Percentiles rank a stretch among this genome's conserved stretches.
Evolutionary conservation across 2,113 vertebrate genomes (phyloP).

Genomic region (Cariama cristata): DNA sequence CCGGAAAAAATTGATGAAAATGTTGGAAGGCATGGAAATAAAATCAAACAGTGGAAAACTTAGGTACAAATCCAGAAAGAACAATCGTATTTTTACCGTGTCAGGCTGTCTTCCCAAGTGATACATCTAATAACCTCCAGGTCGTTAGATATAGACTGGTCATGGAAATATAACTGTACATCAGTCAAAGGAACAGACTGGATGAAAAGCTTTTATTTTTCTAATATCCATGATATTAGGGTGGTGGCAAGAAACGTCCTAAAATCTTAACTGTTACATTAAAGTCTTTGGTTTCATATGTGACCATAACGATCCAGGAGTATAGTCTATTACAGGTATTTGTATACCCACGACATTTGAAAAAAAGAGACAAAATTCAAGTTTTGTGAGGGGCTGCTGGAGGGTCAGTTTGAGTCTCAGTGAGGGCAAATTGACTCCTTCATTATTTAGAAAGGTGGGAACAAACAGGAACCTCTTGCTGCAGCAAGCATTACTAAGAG

Average conservation of each 20-base stretch:
- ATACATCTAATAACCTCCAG: not conserved
- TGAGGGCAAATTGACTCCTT: not conserved
- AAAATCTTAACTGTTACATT: not conserved
- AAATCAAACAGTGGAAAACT: not conserved
- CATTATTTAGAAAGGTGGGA: not conserved
- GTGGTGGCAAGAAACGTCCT: not conserved
- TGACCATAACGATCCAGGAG: not conserved
- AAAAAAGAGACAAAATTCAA: not conserved
- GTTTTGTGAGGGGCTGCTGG: not conserved
- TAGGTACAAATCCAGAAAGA: not conserved
- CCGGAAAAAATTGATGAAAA: not conserved
- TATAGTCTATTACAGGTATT: not conserved
- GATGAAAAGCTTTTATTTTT: not conserved
- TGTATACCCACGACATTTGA: not conserved
- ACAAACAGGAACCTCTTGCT: not conserved
- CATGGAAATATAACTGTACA: not conserved
- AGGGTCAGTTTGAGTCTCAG: not conserved
- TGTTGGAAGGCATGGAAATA: not conserved
- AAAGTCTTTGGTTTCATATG: not conserved
- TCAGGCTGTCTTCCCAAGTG: not conserved
- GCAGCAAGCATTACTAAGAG: not conserved
- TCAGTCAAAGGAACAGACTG: not conserved
- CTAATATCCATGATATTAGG: not conserved
- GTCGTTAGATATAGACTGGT: not conserved
- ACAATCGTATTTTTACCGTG: not conserved